Evolutionary conservation across 1,140 invertebrate genomes (phyloP), one percentile per base, ranked within the genome.

Genomic region (Drosophila pruinosa): DNA sequence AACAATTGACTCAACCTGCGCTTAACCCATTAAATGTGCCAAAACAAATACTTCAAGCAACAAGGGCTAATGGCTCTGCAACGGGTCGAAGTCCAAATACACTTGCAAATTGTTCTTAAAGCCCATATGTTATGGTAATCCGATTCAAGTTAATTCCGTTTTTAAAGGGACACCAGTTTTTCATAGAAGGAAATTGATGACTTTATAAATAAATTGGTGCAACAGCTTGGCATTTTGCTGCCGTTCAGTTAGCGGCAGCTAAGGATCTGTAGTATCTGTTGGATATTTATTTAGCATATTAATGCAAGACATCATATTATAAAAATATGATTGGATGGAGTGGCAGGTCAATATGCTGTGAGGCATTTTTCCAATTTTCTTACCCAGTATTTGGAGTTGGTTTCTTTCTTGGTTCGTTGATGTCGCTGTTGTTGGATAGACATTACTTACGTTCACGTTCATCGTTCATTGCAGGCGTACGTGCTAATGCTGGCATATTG

Each of bases 401-500:
- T 7, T 47, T 24, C 52, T 28, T 12, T 28, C 28, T 12, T 47
- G 26, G 17, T 15, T 62, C 53, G 48, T 53, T 58, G 61, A n/a
- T 52, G 17, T 14, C 21, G 57, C 31, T 47, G 39, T 17, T 48
- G 34, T 15, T 28, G 28, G 14, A 43, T 14, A 21, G 58, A 63
- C 67, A 72, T 75, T 78, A 71, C 77, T 78, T 63, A 78, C 54
- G 67, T 88, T 68, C 82, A 77, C 77, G 77, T 86, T 86, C 73
- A 50, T 81, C 65, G 34, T 63, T 65, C 62, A 65, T 39, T 72
- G 63, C 53, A 63, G 41, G 61, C 61, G 81, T 82, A 86, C 81
- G 81, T 86, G 81, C 82, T 86, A 86, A 86, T 86, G 71, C 69
- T 36, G 78, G 48, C 58, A 78, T 86, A 86, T 86, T 86, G 81